Percentiles rank a stretch among this genome's conserved stretches.
Evolutionary conservation across 1,140 invertebrate genomes (phyloP).

Genomic region (Meloidogyne chitwoodi): DNA sequence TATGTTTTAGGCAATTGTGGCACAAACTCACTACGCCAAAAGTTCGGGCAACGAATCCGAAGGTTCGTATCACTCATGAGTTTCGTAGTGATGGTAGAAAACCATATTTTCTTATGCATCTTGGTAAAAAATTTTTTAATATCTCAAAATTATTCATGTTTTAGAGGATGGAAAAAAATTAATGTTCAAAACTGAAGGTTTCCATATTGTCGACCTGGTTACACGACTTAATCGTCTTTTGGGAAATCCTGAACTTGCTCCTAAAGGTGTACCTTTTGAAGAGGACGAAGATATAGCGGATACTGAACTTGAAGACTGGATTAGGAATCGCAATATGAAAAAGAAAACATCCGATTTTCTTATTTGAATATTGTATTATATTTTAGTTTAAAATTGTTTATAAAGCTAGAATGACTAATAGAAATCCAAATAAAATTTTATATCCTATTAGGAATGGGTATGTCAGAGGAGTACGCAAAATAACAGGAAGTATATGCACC

Average conservation of each 20-base stretch:
- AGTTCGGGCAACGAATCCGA: conserved; percentile 52
- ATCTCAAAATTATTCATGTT: not conserved
- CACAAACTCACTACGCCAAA: conserved; percentile 41
- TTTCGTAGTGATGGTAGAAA: conserved; percentile 48
- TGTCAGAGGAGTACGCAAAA: no score
- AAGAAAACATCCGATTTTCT: not conserved
- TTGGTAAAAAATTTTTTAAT: conserved; percentile 31
- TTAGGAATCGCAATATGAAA: not conserved
- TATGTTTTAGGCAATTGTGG: conserved; percentile 58
- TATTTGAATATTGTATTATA: not conserved
- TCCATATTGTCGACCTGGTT: conserved; percentile 44
- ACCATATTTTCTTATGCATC: conserved; percentile 51
- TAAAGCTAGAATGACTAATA: not conserved
- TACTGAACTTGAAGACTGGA: not conserved
- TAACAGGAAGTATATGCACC: no score
- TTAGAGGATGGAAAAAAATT: conserved; percentile 48
- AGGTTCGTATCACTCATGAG: conserved; percentile 39
- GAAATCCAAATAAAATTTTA: not conserved
- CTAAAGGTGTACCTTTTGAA: conserved; percentile 3
- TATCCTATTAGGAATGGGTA: no score
- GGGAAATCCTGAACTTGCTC: conserved; percentile 51
- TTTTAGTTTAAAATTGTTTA: not conserved
- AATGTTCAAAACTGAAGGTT: conserved; percentile 52
- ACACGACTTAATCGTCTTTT: conserved; percentile 56
- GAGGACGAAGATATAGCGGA: not conserved